Percentiles rank a stretch among this genome's conserved stretches.
phyloP scores from a whole-genome alignment of 2,113 vertebrate species.

The Nothocercus julius region DNA sequence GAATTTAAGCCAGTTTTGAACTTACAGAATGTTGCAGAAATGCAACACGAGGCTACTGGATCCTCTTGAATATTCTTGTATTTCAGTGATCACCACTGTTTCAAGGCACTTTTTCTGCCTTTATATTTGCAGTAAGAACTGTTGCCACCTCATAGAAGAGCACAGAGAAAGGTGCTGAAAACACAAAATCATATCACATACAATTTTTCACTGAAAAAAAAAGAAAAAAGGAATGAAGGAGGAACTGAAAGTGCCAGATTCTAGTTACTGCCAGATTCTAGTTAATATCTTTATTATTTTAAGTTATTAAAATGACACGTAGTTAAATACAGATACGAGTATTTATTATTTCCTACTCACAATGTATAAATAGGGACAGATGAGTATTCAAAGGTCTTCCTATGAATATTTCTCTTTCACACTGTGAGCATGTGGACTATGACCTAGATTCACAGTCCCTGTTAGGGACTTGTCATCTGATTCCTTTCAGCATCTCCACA shows the following conservation, averaged over 20 bases:
- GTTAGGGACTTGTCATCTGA: not conserved
- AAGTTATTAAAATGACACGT: not conserved
- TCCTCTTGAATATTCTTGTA: not conserved
- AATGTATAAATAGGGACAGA: not conserved
- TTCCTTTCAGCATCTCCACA: not conserved
- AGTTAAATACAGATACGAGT: not conserved
- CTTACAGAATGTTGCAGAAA: not conserved
- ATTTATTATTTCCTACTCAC: not conserved
- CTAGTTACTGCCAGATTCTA: not conserved
- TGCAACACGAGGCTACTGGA: not conserved
- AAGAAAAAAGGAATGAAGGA: not conserved
- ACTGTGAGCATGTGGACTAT: not conserved
- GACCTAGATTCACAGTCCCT: not conserved
- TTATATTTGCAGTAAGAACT: not conserved
- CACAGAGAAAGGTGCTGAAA: not conserved
- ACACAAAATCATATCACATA: not conserved
- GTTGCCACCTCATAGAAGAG: not conserved
- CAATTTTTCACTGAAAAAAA: not conserved
- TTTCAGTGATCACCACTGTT: not conserved
- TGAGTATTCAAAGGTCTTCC: not conserved
- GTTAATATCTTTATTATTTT: not conserved
- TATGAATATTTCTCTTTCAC: not conserved
- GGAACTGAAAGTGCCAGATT: not conserved
- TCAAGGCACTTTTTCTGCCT: not conserved
- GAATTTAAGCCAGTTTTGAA: not conserved